These are phyloP conservation scores for Hymenochirus boettgeri DNA, from an alignment of 2,113 vertebrate genomes.

Conservation along the genomic window DNA sequence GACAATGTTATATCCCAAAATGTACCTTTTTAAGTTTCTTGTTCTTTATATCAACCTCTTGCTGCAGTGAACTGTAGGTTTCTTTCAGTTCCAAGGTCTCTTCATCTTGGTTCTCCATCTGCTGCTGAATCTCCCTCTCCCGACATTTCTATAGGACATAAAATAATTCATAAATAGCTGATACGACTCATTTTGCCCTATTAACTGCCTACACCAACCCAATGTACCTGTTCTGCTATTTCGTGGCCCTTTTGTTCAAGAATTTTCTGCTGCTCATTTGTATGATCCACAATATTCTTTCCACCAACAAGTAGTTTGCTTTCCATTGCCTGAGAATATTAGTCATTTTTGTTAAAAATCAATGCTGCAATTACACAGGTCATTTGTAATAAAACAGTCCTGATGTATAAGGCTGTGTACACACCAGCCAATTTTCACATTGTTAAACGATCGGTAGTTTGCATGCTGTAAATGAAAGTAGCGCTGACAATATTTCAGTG, in stretches of 20 bases:
- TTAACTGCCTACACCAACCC: background rate
- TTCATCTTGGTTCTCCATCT: conserved; percentile 89
- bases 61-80: conserved; percentile 92
- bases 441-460: no score
- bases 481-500: no score
- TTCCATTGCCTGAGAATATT: conserved; percentile 84
- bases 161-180: background rate
- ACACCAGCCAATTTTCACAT: no score
- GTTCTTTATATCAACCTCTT: conserved; percentile 96
- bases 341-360: no score
- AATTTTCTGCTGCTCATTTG: conserved; percentile 94
- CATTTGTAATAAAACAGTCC: no score
- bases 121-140: conserved; percentile 93
- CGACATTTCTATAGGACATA: conserved; percentile 78
- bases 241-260: conserved; percentile 90
- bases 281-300: conserved; percentile 97
- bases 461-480: no score
- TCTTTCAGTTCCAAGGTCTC: conserved; percentile 94
- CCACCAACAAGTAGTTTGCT: conserved; percentile 96
- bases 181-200: background rate
- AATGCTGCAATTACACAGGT: no score
- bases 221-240: conserved; percentile 90
- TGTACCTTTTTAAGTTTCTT: conserved; percentile 99
- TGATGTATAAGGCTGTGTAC: no score
- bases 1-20: no score